Base-by-base conservation (phyloP, 2,888 invertebrate genomes). In the Galerucella nymphaeae region DNA sequence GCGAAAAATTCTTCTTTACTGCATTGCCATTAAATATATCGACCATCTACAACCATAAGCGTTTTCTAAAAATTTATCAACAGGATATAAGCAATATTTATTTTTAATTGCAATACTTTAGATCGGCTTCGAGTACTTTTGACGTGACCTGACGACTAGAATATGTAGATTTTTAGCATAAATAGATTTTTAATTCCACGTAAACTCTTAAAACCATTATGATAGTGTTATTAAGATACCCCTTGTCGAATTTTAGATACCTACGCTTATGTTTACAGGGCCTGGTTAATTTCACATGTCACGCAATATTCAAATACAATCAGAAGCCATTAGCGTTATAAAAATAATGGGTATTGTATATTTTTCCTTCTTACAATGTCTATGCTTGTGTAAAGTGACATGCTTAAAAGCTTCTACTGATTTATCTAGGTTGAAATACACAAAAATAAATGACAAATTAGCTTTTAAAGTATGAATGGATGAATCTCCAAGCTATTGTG, bases 311-410 rank as follows among this genome's bases (percentile, higher is more conserved):
- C 71, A 74, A 80, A 80, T 79, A 77, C 76, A 80, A 80, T 78
- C 78, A 75, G 70, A 76, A 74, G 77, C 77, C 73, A 80, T 80
- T 80, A 78, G 73, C 79, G 80, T 80, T 80, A 79, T 77, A 77
- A 78, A 77, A 80, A 80, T 79, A 79, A 79, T 80, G 80, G 79
- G 80, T 78, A 82, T 79, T n/a, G n/a, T n/a, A n/a, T n/a, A n/a
- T 81, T 81, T 81, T 77, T 72, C 68, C 13, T 72, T 70, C 70
- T 75, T 70, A 71, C 65, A 72, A 69, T 72, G 75, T 74, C 64
- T 71, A 38, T 38, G 61, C 18, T 18, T 53, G 9, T 53, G 50
- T 53, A 53, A 53, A 67, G 38, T 63, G 63, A 58, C 59, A 53
- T 55, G 58, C 61, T 73, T 76, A 72, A 69, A 53, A 48, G 13